A percentile compares a stretch with the other conserved stretches of the same genome.
Evolutionary conservation across 2,888 invertebrate species (phyloP).

Genomic region (Troilus luridus): DNA sequence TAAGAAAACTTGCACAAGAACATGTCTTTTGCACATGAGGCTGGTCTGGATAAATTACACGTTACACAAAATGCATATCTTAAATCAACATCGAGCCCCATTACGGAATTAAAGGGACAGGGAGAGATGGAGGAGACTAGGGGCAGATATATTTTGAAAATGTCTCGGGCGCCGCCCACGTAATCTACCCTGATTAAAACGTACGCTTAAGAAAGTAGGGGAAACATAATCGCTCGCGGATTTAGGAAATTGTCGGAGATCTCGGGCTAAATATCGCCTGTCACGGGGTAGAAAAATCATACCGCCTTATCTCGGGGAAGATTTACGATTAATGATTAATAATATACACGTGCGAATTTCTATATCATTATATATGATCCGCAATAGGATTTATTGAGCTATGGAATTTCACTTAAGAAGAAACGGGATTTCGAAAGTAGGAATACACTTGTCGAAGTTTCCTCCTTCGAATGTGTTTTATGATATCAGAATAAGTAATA

Average conservation of each 20-base stretch:
- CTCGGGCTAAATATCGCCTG: background rate
- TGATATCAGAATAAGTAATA: background rate
- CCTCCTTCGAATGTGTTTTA: background rate
- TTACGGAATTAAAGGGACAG: slow-evolving; percentile 43
- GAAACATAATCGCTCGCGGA: background rate
- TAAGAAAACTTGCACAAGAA: slow-evolving; percentile 53
- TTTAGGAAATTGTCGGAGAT: slow-evolving; percentile 1
- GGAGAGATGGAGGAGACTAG: too few species aligned
- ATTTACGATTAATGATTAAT: slow-evolving; percentile 30
- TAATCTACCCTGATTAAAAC: background rate
- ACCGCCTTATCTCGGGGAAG: background rate
- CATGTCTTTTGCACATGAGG: slow-evolving; percentile 37
- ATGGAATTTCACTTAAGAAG: slow-evolving; percentile 13
- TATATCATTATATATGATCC: background rate
- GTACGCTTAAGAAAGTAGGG: background rate
- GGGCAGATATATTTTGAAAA: slow-evolving; percentile 17
- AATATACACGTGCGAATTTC: slow-evolving; percentile 37
- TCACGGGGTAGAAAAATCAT: background rate
- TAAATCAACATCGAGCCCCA: slow-evolving; percentile 42
- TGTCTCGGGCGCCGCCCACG: slow-evolving; percentile 37
- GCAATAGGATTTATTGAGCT: background rate
- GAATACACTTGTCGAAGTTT: background rate
- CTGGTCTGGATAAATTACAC: slow-evolving; percentile 54
- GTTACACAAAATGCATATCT: slow-evolving; percentile 49
- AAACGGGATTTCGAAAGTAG: background rate